Evolutionary conservation across 2,797 vertebrate species (phyloP).

Genomic region (Salarias fasciatus): DNA sequence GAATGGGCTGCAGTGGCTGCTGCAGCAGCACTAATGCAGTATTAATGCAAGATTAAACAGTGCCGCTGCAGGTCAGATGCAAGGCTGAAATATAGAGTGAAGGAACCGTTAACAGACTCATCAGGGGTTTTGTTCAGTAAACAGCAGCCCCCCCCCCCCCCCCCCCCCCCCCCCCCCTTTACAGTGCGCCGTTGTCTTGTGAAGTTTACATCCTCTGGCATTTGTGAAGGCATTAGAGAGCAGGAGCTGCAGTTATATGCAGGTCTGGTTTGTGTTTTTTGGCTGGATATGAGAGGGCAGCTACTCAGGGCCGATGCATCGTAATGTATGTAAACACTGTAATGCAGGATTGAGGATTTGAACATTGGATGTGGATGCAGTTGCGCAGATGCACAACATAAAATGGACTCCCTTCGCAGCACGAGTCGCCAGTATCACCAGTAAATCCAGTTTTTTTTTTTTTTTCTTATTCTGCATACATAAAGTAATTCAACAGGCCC

Average conservation of each 20-base stretch:
- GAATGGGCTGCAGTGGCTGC: conserved; percentile 22
- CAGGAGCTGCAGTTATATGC: neutral
- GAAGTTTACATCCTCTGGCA: neutral
- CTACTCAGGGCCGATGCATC: neutral
- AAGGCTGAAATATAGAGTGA: too few relatives aligned
- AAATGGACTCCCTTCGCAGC: neutral
- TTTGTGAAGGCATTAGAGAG: neutral
- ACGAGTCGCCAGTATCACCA: conserved; percentile 14
- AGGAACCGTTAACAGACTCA: too few relatives aligned
- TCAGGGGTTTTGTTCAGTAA: neutral
- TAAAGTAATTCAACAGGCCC: conserved; percentile 76
- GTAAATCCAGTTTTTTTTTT: conserved; percentile 34
- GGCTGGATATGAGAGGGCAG: neutral
- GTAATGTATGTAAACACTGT: neutral
- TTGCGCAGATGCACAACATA: conserved; percentile 16
- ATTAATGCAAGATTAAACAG: conserved; percentile 36
- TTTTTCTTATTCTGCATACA: neutral
- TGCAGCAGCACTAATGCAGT: conserved; percentile 29
- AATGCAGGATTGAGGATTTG: conserved; percentile 11
- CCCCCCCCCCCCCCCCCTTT: too few relatives aligned
- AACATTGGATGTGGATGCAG: neutral
- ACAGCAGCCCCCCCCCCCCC: neutral
- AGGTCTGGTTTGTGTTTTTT: neutral
- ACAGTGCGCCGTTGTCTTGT: neutral
- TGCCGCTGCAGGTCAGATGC: conserved; percentile 13